Evolutionary conservation across 2,888 invertebrate species (phyloP), one percentile per base, ranked within the genome.

Genomic region (Parapristionchus giblindavisi): DNA sequence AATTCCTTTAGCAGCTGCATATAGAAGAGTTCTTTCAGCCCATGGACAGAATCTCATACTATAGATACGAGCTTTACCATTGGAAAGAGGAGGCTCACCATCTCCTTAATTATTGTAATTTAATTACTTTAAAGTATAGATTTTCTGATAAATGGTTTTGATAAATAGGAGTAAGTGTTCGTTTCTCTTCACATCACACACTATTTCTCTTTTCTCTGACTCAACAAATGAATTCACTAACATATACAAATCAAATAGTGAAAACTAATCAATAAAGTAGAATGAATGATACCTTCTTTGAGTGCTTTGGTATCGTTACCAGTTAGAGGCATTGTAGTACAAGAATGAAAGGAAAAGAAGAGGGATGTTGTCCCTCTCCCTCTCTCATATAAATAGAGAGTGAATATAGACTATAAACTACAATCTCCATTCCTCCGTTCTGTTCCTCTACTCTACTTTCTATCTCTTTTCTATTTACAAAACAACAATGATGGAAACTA

Each of bases 41-140:
- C 91, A 94, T 0, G 94, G 94, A 85, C 94, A 94, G 89, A 93
- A 94, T 82, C 93, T 91, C 93, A 94, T 94, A 56, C 93, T 93
- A 87, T 93, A 94, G 3, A 94, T 87, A 6, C 93, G 92, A 70
- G 93, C 88, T 87, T 92, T 92, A 1, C 92, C 93, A 5, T 74
- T 60, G 6, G 38, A 61, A 29, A 74, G 77, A n/a, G 75, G 63
- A 60, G 81, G 81, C 63, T 77, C 80, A 6, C 77, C 56, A 34
- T 77, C 77, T 5, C 78, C 78, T 65, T 32, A 0, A 52, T 52
- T 66, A n/a, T n/a, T n/a, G n/a, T n/a, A n/a, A n/a, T n/a, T n/a
- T n/a, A n/a, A n/a, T n/a, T n/a, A n/a, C n/a, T n/a, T n/a, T n/a
- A n/a, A n/a, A n/a, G n/a, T n/a, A n/a, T n/a, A n/a, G n/a, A n/a